Base-by-base conservation (phyloP, 2,888 invertebrate genomes). In the Chaitophorus viminalis region DNA sequence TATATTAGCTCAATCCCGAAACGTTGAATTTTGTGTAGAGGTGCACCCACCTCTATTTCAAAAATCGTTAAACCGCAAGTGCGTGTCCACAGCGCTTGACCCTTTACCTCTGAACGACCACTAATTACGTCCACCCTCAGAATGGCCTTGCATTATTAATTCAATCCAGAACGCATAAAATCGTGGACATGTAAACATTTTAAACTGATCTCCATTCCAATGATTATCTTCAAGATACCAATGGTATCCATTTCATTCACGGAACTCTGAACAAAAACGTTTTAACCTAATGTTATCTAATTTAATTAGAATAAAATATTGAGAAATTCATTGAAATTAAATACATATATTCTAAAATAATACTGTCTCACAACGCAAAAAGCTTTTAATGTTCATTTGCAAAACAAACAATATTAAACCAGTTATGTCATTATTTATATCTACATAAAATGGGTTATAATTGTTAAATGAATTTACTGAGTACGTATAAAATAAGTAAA, bases 61-160 rank as follows among this genome's bases (percentile, higher is more conserved):
- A 86, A 86, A 86, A 86, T 86, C 86, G 78, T 86, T 86, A 86
- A 86, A 72, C 77, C 72, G 25, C 54, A 54, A 78, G 70, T 78
- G 86, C 86, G 86, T 86, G 86, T 79, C 29, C 72, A 54, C 39
- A 29, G 72, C 33, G 72, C 54, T 78, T 78, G 78, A 78, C 78
- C 78, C 86, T 79, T 72, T 72, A 54, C 52, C 36, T 78, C 78
- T 70, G 29, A n/a, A 78, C 70, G 54, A 78, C 86, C 84, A 52
- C 76, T 77, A 84, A 84, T 78, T 86, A 86, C 54, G 29, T 77
- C 77, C 78, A 54, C 70, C 72, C 70, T 33, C 33, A n/a, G 68
- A 46, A 72, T 46, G 33, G 52, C n/a, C 39, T 84, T 77, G 46
- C 68, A 77, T 86, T 86, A 86, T 79, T 86, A 86, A 86, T 86